Conservation (phyloP, 2,113 vertebrate genomes). For the Lepus europaeus region DNA sequence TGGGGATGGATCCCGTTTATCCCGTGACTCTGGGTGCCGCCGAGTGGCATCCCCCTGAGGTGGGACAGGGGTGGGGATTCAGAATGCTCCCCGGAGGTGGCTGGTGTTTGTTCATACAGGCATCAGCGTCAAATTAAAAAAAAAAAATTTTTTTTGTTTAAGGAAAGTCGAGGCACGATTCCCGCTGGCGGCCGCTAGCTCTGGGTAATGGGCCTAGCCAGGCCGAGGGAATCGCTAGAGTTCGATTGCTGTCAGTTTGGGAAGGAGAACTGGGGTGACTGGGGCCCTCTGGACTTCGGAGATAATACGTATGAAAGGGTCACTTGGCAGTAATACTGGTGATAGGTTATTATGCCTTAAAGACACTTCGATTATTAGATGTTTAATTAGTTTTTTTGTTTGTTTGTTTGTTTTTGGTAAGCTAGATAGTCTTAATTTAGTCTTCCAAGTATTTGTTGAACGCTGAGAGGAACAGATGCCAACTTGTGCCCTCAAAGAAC, state of each 20-base stretch:
- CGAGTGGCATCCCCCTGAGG: not conserved
- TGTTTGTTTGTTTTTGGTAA: not conserved
- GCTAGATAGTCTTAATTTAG: not conserved
- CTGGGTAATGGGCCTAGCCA: not conserved
- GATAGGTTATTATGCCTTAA: not conserved
- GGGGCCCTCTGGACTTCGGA: constrained; percentile 14
- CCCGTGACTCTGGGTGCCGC: not conserved
- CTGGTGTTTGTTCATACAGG: not conserved
- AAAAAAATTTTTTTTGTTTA: not conserved
- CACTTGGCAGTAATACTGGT: not conserved
- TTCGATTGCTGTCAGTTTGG: not conserved
- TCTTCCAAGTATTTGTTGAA: not conserved
- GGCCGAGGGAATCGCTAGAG: too few species aligned
- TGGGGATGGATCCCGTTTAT: not conserved
- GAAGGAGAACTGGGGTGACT: not conserved
- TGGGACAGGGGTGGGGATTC: not conserved
- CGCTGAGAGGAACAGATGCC: not conserved
- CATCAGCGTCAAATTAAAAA: not conserved
- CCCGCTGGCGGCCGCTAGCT: not conserved
- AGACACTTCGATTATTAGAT: not conserved
- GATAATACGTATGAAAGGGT: not conserved
- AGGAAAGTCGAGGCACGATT: not conserved
- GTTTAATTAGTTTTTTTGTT: not conserved
- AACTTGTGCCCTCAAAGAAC: not conserved
- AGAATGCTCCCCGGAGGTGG: not conserved